Conservation (phyloP, 1,140 invertebrate species). For the Calliopsis andreniformis region DNA sequence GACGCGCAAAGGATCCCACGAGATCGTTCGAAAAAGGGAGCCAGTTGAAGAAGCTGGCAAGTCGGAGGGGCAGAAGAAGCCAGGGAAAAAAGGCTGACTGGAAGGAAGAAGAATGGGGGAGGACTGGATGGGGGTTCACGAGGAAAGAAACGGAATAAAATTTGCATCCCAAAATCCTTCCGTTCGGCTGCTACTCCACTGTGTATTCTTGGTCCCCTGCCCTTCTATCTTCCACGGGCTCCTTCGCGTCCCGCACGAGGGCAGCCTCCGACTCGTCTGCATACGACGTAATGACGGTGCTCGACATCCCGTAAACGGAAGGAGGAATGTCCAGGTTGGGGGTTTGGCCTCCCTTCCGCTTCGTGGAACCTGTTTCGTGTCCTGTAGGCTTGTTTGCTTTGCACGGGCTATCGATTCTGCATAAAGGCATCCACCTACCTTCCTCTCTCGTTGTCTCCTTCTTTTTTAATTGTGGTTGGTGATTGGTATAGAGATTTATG, state of each 20-base stretch:
- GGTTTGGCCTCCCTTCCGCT: conserved; percentile 50
- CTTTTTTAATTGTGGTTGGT: background rate
- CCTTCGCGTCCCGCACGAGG: conserved; percentile 1
- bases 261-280: conserved; percentile 44
- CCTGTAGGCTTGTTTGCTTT: conserved; percentile 71
- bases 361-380: conserved; percentile 65
- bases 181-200: conserved; percentile 54
- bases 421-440: conserved; percentile 61
- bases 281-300: conserved; percentile 68
- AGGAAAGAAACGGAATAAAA: conserved; percentile 71
- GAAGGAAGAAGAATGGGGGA: background rate
- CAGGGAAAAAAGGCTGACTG: conserved; percentile 17
- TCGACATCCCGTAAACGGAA: conserved; percentile 66
- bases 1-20: conserved; percentile 42
- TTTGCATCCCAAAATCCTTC: conserved; percentile 75
- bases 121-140: background rate
- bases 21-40: conserved; percentile 33
- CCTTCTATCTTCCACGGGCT: background rate
- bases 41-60: conserved; percentile 49
- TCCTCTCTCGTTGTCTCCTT: conserved; percentile 27
- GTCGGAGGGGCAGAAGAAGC: conserved; percentile 32
- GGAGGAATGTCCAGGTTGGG: conserved; percentile 67
- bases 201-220: conserved; percentile 13
- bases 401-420: conserved; percentile 70
- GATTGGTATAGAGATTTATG: no score